Evolutionary conservation across 2,888 invertebrate species (phyloP), one percentile per base, ranked within the genome.

Genomic region (Tachystola acroxantha): DNA sequence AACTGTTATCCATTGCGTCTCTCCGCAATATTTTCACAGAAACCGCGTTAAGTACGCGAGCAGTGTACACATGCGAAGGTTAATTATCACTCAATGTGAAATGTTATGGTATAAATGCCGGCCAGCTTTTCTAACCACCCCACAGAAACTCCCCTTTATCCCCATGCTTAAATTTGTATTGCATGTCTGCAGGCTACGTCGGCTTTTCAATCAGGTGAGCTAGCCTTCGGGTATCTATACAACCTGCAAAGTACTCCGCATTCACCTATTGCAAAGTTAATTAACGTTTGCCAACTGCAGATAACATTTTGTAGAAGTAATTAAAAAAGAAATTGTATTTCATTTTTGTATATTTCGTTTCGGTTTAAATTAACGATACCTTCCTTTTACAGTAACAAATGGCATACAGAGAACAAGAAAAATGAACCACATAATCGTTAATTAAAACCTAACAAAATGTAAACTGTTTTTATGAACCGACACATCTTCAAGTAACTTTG

Each of bases 121-220:
- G 47, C 48, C 44, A 39, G 55, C 40, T 55, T 57, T 57, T 53
- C 35, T 46, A 35, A 50, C 53, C 53, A 47, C 53, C 57, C 54
- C 41, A 49, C 48, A 39, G 44, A 52, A n/a, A 45, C 45, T 52
- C 60, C 57, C 57, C 60, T 54, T 57, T 54, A 54, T 45, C 45
- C 48, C 47, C 56, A 60, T 67, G 59, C 61, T 66, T 66, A 62
- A 69, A 69, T 59, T 64, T 69, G 66, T 75, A 67, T 74, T 70
- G 74, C 75, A 73, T 69, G 76, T 72, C 71, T 74, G 72, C 63
- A 57, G 57, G 50, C 50, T 67, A 70, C 68, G 69, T 69, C 57
- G 62, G 67, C 69, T 77, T 75, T 79, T 78, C 71, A 77, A 77
- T 73, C 67, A 66, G 62, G 61, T 64, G 65, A 61, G 51, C 57